Evolutionary conservation across 2,113 vertebrate genomes (phyloP).

Genomic region (Strix aluco): DNA sequence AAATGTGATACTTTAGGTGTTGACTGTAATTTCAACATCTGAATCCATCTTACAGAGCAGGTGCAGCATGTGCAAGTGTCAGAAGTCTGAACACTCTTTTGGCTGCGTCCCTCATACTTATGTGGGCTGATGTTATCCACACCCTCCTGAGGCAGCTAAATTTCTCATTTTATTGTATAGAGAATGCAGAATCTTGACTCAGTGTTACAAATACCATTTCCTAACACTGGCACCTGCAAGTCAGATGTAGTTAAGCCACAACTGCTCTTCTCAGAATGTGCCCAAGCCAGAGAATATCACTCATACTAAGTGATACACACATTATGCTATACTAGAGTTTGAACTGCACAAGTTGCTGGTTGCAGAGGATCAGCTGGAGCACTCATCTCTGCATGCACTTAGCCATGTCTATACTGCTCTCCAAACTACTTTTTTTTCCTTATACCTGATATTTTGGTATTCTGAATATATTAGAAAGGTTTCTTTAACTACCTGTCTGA

Average conservation of each 20-base stretch:
- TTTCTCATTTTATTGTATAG: background rate
- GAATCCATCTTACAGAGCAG: background rate
- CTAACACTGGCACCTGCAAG: background rate
- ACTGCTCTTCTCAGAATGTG: background rate
- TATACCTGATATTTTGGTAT: background rate
- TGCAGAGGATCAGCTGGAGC: background rate
- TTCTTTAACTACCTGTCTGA: background rate
- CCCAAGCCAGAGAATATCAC: background rate
- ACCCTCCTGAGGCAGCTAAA: background rate
- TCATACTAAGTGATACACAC: background rate
- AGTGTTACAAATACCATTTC: background rate
- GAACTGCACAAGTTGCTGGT: background rate
- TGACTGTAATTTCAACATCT: background rate
- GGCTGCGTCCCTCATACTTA: background rate
- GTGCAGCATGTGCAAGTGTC: background rate
- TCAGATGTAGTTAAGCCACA: background rate
- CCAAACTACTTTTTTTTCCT: background rate
- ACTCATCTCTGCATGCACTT: background rate
- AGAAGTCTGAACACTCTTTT: background rate
- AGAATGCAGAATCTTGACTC: background rate
- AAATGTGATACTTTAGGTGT: background rate
- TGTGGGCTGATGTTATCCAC: background rate
- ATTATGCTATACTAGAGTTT: background rate
- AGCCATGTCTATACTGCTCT: background rate
- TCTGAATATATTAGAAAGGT: background rate